Evolutionary conservation across 2,113 vertebrate genomes (phyloP).

Genomic region (Todiramphus chloris): DNA sequence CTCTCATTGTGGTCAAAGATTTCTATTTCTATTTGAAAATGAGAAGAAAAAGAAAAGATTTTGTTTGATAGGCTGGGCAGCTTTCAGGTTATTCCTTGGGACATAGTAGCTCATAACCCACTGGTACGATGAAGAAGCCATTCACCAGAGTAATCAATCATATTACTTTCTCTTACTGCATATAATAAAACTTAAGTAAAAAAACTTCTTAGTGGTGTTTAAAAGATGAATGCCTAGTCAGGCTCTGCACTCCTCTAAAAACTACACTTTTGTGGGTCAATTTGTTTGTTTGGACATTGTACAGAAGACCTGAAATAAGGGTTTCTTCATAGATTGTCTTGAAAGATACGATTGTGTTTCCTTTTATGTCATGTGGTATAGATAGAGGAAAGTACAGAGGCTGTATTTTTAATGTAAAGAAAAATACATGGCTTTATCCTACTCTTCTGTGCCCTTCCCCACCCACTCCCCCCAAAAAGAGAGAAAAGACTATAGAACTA

Average conservation of each 20-base stretch:
- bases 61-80: not conserved
- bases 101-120: accelerated
- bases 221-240: not conserved
- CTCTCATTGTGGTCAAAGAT: not conserved
- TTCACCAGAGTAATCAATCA: not conserved
- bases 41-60: not conserved
- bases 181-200: not conserved
- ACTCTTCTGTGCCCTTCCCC: not conserved
- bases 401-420: not conserved
- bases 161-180: not conserved
- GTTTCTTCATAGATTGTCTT: not conserved
- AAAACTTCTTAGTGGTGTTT: not conserved
- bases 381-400: not conserved
- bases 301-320: not conserved
- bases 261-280: not conserved
- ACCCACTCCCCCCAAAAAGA: not conserved
- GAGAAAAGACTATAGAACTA: not conserved
- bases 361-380: not conserved
- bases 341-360: not conserved
- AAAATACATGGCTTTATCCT: not conserved
- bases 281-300: accelerated
- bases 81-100: not conserved
- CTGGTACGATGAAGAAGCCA: not conserved
- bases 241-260: not conserved
- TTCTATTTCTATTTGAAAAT: not conserved